A percentile compares a stretch with the other conserved stretches of the same genome.
These are phyloP conservation scores for Hippotragus niger DNA, from an alignment of 2,113 vertebrate genomes.

Conservation along the genomic window DNA sequence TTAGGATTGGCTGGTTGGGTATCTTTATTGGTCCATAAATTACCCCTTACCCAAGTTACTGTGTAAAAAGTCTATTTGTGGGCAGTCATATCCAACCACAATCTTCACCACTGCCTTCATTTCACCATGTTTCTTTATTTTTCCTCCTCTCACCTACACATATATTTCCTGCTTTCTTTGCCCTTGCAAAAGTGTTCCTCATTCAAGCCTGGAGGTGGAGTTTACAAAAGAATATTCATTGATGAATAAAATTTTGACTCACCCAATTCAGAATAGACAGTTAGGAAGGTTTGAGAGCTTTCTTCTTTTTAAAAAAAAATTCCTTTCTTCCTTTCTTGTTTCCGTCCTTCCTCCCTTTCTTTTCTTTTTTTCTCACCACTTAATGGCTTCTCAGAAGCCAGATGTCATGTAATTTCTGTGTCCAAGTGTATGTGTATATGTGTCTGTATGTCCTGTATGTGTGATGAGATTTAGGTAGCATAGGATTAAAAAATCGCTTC, in stretches of 20 bases:
- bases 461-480: background rate
- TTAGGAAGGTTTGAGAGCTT: background rate
- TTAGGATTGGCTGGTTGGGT: background rate
- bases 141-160: background rate
- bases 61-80: background rate
- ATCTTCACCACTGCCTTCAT: accelerated
- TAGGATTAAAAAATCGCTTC: background rate
- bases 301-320: background rate
- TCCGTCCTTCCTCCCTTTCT: background rate
- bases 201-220: background rate
- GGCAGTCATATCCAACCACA: background rate
- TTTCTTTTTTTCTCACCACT: background rate
- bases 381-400: background rate
- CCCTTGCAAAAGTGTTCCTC: background rate
- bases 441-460: background rate
- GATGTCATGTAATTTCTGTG: background rate
- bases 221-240: background rate
- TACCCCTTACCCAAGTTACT: background rate
- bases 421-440: background rate
- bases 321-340: background rate
- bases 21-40: background rate
- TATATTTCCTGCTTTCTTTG: background rate
- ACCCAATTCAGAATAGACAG: background rate
- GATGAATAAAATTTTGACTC: background rate
- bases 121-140: background rate